A percentile compares a stretch with the other conserved stretches of the same genome.
Evolutionary conservation across 2,888 invertebrate genomes (phyloP).

Genomic region (Actias luna): DNA sequence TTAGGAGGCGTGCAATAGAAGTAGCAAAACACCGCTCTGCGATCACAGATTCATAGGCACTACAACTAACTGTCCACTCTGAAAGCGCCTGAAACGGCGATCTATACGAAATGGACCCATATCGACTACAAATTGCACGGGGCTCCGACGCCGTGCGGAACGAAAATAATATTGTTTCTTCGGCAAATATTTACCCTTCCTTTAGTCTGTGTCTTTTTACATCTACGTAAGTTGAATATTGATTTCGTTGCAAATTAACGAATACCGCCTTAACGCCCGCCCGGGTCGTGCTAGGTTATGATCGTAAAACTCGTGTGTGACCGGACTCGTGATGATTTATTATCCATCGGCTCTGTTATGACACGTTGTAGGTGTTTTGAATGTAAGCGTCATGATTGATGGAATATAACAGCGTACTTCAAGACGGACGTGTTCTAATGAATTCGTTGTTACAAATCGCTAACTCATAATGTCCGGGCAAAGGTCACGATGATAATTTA

Average conservation of each 20-base stretch:
- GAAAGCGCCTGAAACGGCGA: conserved; percentile 30
- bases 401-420: not conserved
- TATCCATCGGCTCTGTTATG: conserved; percentile 3
- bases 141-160: conserved; percentile 55
- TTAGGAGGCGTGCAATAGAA: not conserved
- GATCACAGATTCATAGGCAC: not conserved
- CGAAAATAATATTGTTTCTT: conserved; percentile 81
- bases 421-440: conserved; percentile 15
- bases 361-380: not conserved
- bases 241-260: conserved; percentile 16
- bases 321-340: conserved; percentile 9
- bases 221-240: conserved; percentile 12
- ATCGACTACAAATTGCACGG: conserved; percentile 77
- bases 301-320: conserved; percentile 17
- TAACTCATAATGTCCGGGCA: not conserved
- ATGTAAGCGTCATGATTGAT: conserved; percentile 2
- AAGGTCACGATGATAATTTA: too few relatives aligned
- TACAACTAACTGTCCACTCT: conserved; percentile 24
- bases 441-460: not conserved
- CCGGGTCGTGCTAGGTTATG: conserved; percentile 4
- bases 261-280: conserved; percentile 13
- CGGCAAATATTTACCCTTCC: conserved; percentile 74
- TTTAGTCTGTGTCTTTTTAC: conserved; percentile 37
- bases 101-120: conserved; percentile 64
- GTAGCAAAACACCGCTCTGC: not conserved